Evolutionary conservation across 2,113 vertebrate genomes (phyloP).

Genomic region (Diphyllodes magnificus): DNA sequence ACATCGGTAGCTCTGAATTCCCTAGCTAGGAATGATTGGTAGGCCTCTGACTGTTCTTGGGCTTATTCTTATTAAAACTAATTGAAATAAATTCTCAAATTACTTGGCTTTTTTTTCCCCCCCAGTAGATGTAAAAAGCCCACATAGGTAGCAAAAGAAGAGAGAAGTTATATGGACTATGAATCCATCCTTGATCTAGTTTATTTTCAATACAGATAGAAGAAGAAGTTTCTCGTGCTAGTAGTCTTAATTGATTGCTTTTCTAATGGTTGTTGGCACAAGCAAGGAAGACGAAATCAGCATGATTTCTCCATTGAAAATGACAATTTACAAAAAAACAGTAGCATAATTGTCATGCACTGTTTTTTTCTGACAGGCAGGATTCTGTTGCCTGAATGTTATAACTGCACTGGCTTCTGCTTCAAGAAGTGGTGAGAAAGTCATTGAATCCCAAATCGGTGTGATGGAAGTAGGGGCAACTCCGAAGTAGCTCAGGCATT

Average conservation of each 20-base stretch:
- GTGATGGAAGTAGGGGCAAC: neutral
- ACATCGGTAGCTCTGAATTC: neutral
- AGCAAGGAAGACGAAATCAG: constrained; percentile 49
- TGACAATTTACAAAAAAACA: neutral
- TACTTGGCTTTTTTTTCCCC: neutral
- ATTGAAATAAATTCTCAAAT: neutral
- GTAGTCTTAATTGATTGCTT: neutral
- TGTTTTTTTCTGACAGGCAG: neutral
- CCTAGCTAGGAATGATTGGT: neutral
- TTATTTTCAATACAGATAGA: neutral
- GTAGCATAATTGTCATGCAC: neutral
- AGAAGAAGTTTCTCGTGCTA: neutral
- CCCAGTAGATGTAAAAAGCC: neutral
- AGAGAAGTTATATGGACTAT: neutral
- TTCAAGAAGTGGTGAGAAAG: neutral
- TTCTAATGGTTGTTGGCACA: neutral
- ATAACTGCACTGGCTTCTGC: neutral
- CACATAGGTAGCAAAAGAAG: neutral
- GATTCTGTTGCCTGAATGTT: neutral
- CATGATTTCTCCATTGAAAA: constrained; percentile 15
- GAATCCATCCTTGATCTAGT: neutral
- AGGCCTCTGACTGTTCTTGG: neutral
- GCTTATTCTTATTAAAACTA: neutral
- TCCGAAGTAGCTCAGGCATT: neutral
- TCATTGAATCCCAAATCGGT: neutral